Evolutionary conservation across 1,140 invertebrate genomes (phyloP).

Genomic region (Mya arenaria): DNA sequence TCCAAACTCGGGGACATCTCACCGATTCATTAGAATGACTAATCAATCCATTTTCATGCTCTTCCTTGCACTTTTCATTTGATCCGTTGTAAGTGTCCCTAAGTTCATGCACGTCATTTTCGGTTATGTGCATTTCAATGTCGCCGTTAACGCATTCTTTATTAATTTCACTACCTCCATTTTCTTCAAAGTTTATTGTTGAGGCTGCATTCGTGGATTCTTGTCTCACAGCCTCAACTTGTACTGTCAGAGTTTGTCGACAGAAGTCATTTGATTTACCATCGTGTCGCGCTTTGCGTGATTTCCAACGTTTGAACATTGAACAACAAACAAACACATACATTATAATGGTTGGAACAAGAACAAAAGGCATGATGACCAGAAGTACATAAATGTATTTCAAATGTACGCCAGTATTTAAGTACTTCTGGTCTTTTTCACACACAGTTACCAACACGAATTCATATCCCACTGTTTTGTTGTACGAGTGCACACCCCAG

Average conservation of each 20-base stretch:
- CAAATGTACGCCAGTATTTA: background rate
- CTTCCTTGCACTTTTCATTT: background rate
- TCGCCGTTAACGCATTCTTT: background rate
- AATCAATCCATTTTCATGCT: background rate
- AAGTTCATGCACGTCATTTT: background rate
- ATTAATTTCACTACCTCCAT: background rate
- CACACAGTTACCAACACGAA: background rate
- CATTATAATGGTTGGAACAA: background rate
- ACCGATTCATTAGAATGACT: background rate
- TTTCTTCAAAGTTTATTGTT: background rate
- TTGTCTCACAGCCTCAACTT: background rate
- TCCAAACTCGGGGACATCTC: background rate
- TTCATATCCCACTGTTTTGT: background rate
- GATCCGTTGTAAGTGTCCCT: background rate
- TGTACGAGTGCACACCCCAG: background rate
- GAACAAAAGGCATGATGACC: background rate
- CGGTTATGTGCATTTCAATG: background rate
- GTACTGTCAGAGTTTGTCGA: background rate
- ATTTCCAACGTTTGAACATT: background rate
- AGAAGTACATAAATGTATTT: background rate
- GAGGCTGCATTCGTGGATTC: background rate
- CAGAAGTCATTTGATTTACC: background rate
- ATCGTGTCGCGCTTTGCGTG: too few species aligned
- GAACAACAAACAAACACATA: background rate
- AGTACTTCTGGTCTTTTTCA: constrained; percentile 4